phyloP scores from a whole-genome alignment of 1,140 invertebrate species.

The Phymorhynchus buccinoides region DNA sequence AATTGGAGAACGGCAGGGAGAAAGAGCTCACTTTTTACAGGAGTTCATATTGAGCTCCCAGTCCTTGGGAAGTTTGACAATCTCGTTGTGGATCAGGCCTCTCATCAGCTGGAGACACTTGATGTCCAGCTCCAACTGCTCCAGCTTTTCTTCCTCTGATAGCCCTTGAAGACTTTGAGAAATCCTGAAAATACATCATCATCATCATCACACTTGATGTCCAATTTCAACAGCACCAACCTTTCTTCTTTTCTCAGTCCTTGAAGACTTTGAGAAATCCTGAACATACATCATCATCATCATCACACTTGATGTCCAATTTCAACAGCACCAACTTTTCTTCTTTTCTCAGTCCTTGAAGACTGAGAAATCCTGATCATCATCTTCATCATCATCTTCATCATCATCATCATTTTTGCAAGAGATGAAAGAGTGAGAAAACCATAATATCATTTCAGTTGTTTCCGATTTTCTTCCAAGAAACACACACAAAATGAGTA shows the following conservation, averaged over 20 bases:
- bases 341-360: too few species aligned
- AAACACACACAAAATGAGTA: too few species aligned
- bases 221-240: slow-evolving; percentile 62
- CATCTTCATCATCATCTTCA: not conserved
- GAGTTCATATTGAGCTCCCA: slow-evolving; percentile 56
- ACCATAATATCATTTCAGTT: too few species aligned
- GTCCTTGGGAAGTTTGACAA: slow-evolving; percentile 63
- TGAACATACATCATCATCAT: slow-evolving; percentile 24
- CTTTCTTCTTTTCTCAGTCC: slow-evolving; percentile 56
- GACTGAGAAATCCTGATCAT: not conserved
- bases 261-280: not conserved
- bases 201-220: slow-evolving; percentile 56
- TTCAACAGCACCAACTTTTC: not conserved
- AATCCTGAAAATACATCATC: slow-evolving; percentile 44
- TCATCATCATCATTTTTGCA: too few species aligned
- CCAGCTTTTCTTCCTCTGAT: slow-evolving; percentile 58
- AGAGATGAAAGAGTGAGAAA: too few species aligned
- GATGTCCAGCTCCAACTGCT: slow-evolving; percentile 67
- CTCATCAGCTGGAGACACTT: slow-evolving; percentile 66
- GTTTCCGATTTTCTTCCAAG: too few species aligned
- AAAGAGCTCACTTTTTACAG: slow-evolving; percentile 45
- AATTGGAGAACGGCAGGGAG: not conserved
- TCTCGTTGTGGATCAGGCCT: slow-evolving; percentile 68
- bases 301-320: not conserved
- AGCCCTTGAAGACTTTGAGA: slow-evolving; percentile 50